Evolutionary conservation across 2,888 invertebrate genomes (phyloP).

Genomic region (Thysanoteuthis rhombus): DNA sequence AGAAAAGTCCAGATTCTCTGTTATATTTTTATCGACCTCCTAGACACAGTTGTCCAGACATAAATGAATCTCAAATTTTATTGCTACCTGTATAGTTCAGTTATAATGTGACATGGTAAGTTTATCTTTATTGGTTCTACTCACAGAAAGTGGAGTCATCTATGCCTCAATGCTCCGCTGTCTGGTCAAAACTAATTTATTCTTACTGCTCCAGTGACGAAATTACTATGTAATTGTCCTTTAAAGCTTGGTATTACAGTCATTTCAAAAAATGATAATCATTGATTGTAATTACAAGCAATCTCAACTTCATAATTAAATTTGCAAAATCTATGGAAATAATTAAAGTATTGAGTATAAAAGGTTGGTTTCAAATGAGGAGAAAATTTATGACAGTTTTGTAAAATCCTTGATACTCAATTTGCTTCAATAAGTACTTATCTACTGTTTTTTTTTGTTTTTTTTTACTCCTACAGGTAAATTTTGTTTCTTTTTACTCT

Average conservation of each 20-base stretch:
- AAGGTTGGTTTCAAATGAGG: neutral
- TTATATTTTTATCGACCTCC: neutral
- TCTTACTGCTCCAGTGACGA: neutral
- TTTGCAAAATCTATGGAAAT: neutral
- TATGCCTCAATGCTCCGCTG: neutral
- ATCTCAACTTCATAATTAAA: neutral
- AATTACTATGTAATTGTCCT: neutral
- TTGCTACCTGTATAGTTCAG: neutral
- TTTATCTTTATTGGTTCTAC: neutral
- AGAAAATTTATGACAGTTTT: neutral
- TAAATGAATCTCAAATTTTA: neutral
- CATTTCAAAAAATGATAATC: neutral
- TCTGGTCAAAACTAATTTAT: neutral
- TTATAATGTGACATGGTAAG: neutral
- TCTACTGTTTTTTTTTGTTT: neutral
- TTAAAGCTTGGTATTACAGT: neutral
- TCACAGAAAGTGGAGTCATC: neutral
- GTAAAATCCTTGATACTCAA: neutral
- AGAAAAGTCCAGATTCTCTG: neutral
- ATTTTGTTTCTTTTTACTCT: neutral
- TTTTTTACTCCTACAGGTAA: neutral
- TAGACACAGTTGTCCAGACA: neutral
- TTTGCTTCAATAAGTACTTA: neutral
- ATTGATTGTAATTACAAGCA: neutral
- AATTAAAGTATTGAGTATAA: neutral